Conservation (phyloP, 2,888 invertebrate species). For the Eudemis profundana region DNA sequence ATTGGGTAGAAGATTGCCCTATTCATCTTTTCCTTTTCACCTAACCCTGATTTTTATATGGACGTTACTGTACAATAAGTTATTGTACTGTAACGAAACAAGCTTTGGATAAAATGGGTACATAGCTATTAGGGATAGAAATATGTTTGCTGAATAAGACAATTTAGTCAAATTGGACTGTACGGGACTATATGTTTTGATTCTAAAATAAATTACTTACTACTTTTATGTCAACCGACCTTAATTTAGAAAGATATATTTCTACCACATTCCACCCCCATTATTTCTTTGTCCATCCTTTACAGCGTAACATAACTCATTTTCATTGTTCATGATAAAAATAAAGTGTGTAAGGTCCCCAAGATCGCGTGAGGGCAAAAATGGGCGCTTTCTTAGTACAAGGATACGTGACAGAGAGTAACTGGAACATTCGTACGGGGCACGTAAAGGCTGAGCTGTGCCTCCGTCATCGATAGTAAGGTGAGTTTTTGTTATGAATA, state of each 20-base stretch:
- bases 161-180: too few species aligned
- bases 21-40: too few species aligned
- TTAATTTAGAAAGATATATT: neutral
- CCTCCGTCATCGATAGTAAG: slow-evolving; percentile 56
- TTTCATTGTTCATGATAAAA: slow-evolving; percentile 8
- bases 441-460: slow-evolving; percentile 66
- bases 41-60: too few species aligned
- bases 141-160: too few species aligned
- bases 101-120: too few species aligned
- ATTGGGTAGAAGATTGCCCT: too few species aligned
- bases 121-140: too few species aligned
- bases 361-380: slow-evolving; percentile 52
- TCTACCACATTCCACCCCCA: neutral
- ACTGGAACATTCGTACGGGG: slow-evolving; percentile 55
- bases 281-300: neutral
- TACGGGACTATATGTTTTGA: too few species aligned
- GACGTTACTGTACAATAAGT: too few species aligned
- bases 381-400: slow-evolving; percentile 52
- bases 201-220: too few species aligned
- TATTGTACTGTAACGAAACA: too few species aligned
- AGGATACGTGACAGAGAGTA: slow-evolving; percentile 60
- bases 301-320: neutral
- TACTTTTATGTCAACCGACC: too few species aligned
- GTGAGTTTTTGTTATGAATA: slow-evolving; percentile 32
- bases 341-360: slow-evolving; percentile 31